Percentiles rank a stretch among this genome's conserved stretches.
Evolutionary conservation across 2,113 vertebrate species (phyloP).

Genomic region (Saguinus imperator): DNA sequence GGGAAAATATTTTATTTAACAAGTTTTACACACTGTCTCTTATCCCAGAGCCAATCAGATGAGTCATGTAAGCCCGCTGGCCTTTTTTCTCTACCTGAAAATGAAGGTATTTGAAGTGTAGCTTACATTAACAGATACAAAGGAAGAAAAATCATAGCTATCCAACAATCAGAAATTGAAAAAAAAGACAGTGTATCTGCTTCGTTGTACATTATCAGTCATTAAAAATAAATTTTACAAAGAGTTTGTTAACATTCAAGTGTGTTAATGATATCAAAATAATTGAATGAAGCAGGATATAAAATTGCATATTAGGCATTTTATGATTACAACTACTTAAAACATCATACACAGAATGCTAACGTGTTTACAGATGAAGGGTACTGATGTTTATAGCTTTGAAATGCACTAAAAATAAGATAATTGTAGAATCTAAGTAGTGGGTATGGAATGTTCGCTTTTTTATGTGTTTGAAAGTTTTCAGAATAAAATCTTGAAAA

Average conservation of each 20-base stretch:
- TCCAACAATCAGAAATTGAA: slow-evolving; percentile 9
- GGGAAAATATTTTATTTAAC: slow-evolving; percentile 49
- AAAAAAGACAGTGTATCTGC: not conserved
- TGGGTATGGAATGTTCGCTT: not conserved
- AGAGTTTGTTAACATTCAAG: slow-evolving; percentile 43
- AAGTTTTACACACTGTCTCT: slow-evolving; percentile 21
- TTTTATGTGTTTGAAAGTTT: not conserved
- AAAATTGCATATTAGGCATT: slow-evolving; percentile 24
- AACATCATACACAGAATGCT: not conserved
- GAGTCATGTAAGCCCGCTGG: slow-evolving; percentile 41
- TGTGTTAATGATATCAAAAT: not conserved
- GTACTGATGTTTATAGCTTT: not conserved
- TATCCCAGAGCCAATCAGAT: slow-evolving; percentile 30
- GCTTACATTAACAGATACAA: not conserved
- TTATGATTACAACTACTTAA: not conserved
- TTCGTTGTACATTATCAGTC: not conserved
- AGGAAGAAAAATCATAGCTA: slow-evolving; percentile 14
- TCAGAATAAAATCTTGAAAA: not conserved
- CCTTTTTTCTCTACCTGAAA: slow-evolving; percentile 45
- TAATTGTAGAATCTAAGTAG: not conserved
- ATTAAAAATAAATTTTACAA: slow-evolving; percentile 63
- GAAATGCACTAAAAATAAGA: not conserved
- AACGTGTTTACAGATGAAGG: not conserved
- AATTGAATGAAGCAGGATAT: slow-evolving; percentile 46
- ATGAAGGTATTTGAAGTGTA: slow-evolving; percentile 30